Conservation (phyloP, 2,797 vertebrate genomes). For the Rhabdomys pumilio region DNA sequence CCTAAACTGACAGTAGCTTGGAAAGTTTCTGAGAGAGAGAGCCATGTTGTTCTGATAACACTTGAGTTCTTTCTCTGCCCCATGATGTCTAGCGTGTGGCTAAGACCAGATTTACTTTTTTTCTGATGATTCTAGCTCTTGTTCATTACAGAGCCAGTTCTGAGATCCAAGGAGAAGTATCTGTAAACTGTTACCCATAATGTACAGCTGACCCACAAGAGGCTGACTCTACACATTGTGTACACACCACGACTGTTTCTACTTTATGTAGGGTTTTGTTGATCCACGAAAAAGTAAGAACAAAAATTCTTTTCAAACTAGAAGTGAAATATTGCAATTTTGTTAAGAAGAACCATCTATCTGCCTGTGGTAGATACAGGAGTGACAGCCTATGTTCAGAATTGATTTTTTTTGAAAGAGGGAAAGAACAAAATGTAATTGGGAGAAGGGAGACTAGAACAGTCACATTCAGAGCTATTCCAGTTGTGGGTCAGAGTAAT, state of each 20-base stretch:
- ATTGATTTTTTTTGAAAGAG: not conserved
- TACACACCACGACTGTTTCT: not conserved
- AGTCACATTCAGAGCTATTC: not conserved
- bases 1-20: not conserved
- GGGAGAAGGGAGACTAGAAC: not conserved
- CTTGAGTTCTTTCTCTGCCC: constrained; percentile 66
- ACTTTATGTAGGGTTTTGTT: constrained; percentile 78
- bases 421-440: not conserved
- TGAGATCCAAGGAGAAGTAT: constrained; percentile 67
- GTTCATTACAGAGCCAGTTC: constrained; percentile 82
- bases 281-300: constrained; percentile 79
- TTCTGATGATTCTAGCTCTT: constrained; percentile 73
- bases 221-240: constrained; percentile 65
- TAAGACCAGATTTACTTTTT: constrained; percentile 57
- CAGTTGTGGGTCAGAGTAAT: not conserved
- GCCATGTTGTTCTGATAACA: constrained; percentile 2
- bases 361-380: not conserved
- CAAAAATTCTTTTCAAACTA: constrained; percentile 69
- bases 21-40: not conserved
- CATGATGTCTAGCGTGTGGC: constrained; percentile 31
- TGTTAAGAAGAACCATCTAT: not conserved
- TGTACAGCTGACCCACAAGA: constrained; percentile 77
- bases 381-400: not conserved
- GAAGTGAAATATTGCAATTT: not conserved
- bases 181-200: constrained; percentile 87